These are phyloP conservation scores for Mycteria americana DNA, from an alignment of 2,797 vertebrate species.

Conservation along the genomic window DNA sequence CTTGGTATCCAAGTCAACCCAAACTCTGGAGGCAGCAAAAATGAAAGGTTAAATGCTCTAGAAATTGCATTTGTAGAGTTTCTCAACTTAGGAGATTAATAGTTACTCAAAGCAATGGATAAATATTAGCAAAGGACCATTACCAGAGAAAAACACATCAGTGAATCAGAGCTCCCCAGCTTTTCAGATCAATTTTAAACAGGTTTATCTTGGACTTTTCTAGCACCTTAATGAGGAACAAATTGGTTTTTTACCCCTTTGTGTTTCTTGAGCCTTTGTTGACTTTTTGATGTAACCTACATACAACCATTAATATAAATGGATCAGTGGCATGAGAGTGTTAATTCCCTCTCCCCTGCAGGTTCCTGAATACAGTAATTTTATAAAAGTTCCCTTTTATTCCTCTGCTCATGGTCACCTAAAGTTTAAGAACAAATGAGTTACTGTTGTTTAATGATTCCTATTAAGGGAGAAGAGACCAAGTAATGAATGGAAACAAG, in stretches of 20 bases:
- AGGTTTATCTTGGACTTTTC: conserved; percentile 74
- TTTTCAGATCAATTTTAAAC: conserved; percentile 81
- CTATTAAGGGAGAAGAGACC: not conserved
- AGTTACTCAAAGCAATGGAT: conserved; percentile 73
- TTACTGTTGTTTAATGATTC: not conserved
- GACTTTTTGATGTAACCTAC: conserved; percentile 66
- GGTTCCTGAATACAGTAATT: conserved; percentile 28
- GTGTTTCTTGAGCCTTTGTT: conserved; percentile 63
- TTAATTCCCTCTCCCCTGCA: conserved; percentile 61
- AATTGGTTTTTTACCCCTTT: conserved; percentile 53
- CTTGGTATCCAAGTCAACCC: conserved; percentile 44
- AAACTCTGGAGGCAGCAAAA: conserved; percentile 61
- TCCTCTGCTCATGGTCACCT: conserved; percentile 40
- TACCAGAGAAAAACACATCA: conserved; percentile 70
- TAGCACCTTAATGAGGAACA: conserved; percentile 71
- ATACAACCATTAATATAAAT: conserved; percentile 66
- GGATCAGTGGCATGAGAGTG: conserved; percentile 19
- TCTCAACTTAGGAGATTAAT: conserved; percentile 73
- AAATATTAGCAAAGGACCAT: conserved; percentile 77
- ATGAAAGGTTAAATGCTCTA: conserved; percentile 72
- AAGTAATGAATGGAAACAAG: not conserved
- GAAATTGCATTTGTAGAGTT: conserved; percentile 73
- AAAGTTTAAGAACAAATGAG: not conserved
- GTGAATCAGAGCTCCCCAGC: conserved; percentile 61
- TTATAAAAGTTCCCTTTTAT: conserved; percentile 59